phyloP scores from a whole-genome alignment of 2,797 vertebrate species.

The Coregonus ussuriensis region DNA sequence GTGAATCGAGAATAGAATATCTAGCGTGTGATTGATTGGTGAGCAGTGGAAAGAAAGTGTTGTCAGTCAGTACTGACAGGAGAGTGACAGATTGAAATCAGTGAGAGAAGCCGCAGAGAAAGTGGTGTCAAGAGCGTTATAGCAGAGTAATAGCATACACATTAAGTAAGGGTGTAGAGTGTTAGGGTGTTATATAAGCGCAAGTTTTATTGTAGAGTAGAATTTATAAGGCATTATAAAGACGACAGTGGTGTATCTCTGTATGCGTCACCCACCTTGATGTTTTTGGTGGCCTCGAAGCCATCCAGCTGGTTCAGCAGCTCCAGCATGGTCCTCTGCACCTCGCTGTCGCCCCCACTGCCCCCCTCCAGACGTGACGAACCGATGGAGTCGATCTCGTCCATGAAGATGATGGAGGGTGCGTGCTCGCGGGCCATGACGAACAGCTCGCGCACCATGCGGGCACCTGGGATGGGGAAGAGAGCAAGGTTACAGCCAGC shows the following conservation, averaged over 20 bases:
- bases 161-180: neutral
- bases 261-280: conserved; percentile 81
- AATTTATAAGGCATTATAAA: neutral
- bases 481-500: neutral
- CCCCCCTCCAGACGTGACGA: conserved; percentile 94
- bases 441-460: conserved; percentile 98
- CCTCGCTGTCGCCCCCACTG: conserved; percentile 95
- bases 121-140: neutral
- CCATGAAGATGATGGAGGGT: conserved; percentile 99
- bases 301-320: conserved; percentile 97
- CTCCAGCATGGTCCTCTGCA: conserved; percentile 98
- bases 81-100: neutral
- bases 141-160: neutral
- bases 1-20: neutral
- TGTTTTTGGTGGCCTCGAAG: conserved; percentile 98
- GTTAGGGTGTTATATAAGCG: neutral
- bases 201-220: neutral
- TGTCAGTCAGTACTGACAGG: neutral
- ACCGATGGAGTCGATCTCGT: conserved; percentile 97
- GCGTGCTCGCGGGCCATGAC: conserved; percentile 98
- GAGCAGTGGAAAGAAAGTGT: neutral
- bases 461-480: conserved; percentile 80
- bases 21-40: neutral
- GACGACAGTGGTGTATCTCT: neutral
- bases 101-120: neutral